phyloP scores from a whole-genome alignment of 2,797 vertebrate species.

The Semotilus atromaculatus region DNA sequence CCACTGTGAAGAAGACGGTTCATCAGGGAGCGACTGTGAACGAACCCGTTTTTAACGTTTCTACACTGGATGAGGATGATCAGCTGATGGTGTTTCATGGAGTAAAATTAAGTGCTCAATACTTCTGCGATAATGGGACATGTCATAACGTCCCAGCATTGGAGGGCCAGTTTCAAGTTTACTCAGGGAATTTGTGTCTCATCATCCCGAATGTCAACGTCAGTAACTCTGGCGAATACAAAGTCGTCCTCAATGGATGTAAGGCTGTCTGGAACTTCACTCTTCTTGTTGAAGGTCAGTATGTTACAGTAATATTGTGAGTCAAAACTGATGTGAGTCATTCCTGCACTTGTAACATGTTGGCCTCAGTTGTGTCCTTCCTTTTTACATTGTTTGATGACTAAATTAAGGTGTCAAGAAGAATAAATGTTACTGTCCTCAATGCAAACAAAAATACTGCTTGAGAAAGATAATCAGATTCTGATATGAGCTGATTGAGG shows the following conservation, averaged over 20 bases:
- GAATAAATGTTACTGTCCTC: no score
- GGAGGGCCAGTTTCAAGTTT: not conserved
- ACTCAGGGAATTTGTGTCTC: not conserved
- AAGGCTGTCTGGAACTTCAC: not conserved
- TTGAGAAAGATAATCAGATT: no score
- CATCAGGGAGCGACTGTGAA: not conserved
- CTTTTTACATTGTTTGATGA: no score
- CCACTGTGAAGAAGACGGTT: not conserved
- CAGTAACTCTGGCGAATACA: not conserved
- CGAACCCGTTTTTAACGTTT: not conserved
- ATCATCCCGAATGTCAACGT: not conserved
- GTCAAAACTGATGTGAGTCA: no score
- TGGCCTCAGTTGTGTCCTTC: no score
- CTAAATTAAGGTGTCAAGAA: no score
- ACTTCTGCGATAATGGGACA: not conserved
- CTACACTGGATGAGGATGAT: not conserved
- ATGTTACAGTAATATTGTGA: no score
- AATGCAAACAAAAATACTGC: no score
- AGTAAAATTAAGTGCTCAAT: not conserved
- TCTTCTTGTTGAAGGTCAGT: not conserved
- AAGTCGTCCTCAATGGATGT: fast-evolving
- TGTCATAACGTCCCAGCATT: fast-evolving
- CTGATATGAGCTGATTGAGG: no score
- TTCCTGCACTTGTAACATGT: no score
- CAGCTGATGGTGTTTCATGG: not conserved